Percentiles rank a stretch among this genome's conserved stretches.
phyloP scores from a whole-genome alignment of 2,888 invertebrate species.

The Tetheella fluctuosa region DNA sequence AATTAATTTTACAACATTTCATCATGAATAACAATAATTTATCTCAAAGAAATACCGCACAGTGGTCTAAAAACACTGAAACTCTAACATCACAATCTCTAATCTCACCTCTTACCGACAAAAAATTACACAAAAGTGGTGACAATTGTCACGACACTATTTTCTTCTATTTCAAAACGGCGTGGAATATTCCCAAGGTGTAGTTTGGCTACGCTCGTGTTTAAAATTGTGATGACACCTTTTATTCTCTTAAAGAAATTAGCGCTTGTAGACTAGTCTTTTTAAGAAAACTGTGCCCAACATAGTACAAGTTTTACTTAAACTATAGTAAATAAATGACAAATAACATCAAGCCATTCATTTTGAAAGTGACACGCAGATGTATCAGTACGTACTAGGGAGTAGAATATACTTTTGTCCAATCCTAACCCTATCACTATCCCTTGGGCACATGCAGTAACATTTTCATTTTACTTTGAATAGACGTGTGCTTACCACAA shows the following conservation, averaged over 20 bases:
- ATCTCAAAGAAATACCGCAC: neutral
- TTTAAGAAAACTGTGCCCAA: neutral
- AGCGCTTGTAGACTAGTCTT: neutral
- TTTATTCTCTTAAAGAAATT: constrained; percentile 39
- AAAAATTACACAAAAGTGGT: constrained; percentile 56
- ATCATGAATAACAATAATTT: constrained; percentile 5
- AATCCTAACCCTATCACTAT: too few relatives aligned
- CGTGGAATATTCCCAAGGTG: constrained; percentile 42
- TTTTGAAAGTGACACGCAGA: too few relatives aligned
- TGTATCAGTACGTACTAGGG: too few relatives aligned
- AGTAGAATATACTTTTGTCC: too few relatives aligned
- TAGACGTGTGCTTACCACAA: too few relatives aligned
- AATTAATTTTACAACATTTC: constrained; percentile 2
- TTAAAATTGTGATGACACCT: constrained; percentile 40
- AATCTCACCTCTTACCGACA: too few relatives aligned
- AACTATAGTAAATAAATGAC: too few relatives aligned
- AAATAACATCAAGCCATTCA: too few relatives aligned
- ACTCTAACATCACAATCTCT: constrained; percentile 45
- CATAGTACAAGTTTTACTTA: neutral
- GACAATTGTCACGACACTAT: constrained; percentile 57
- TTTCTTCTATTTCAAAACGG: constrained; percentile 36
- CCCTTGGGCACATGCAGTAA: too few relatives aligned
- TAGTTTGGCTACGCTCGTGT: constrained; percentile 40
- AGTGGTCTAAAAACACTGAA: constrained; percentile 20
- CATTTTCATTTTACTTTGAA: too few relatives aligned